Conservation (phyloP, 2,797 vertebrate genomes). For the Tarsius wallacei region DNA sequence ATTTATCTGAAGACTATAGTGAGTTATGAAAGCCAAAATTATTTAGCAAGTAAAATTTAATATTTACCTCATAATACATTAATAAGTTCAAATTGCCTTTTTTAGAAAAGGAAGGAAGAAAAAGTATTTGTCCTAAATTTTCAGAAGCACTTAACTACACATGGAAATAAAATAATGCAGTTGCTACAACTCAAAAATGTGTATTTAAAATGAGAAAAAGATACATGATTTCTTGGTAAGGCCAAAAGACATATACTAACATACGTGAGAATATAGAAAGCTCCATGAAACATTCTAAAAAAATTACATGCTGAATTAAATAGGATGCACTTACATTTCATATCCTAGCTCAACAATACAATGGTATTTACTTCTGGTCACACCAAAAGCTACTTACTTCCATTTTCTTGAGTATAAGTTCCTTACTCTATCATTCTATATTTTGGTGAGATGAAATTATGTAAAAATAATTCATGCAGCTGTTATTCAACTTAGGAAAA, state of each 20-base stretch:
- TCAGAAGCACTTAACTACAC: slow-evolving; percentile 2
- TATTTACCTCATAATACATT: slow-evolving; percentile 27
- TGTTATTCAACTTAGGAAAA: slow-evolving; percentile 43
- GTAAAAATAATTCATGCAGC: neutral
- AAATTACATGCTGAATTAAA: slow-evolving; percentile 9
- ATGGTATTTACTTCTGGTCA: slow-evolving; percentile 29
- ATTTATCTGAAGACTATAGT: slow-evolving; percentile 54
- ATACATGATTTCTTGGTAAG: slow-evolving; percentile 50
- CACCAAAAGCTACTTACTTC: slow-evolving; percentile 48
- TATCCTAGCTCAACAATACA: slow-evolving; percentile 11
- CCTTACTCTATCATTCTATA: neutral
- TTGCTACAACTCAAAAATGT: slow-evolving; percentile 33
- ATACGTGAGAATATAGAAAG: slow-evolving; percentile 19
- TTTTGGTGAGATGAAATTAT: slow-evolving; percentile 47
- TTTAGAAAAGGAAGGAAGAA: neutral
- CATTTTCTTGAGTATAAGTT: slow-evolving; percentile 31
- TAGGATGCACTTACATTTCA: neutral
- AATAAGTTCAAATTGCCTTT: rapidly evolving
- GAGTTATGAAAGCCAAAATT: slow-evolving; percentile 65
- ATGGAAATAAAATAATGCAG: slow-evolving; percentile 52
- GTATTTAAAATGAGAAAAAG: slow-evolving; percentile 47
- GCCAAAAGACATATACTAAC: neutral
- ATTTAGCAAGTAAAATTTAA: slow-evolving; percentile 55
- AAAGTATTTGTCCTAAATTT: neutral
- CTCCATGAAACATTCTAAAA: slow-evolving; percentile 50